Base-by-base conservation (phyloP, 2,113 vertebrate genomes). In the Lichenostomus cassidix region DNA sequence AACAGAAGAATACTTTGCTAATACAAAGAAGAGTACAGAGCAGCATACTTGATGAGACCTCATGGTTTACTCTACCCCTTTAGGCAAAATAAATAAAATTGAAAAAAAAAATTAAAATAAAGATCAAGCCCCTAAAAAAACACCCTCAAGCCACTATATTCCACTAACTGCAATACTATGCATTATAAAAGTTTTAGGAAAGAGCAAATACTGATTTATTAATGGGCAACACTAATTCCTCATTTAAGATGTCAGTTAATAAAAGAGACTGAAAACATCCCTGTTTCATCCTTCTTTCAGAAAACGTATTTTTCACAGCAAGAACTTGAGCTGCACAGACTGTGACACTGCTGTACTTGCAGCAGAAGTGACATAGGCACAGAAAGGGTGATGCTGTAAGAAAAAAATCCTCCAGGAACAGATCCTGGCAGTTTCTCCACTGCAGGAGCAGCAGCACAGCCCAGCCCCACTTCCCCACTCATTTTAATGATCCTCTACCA, bases 401-500 rank as follows among this genome's bases (percentile, higher is more conserved):
- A 8, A 80, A 76, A 67, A 46, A 29, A 33, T 4, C 29, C 42
- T 17, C 24, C 16, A 42, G 55, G 41, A 44, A 23, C 18, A 82
- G 35, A 58, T 17, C 22, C 9, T 1, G 11, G 16, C 5, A 3
- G 22, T 7, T 47, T 19, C 59, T 25, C 50, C 41, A 3, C 39
- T 25, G 29, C 10, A 20, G 1, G 59, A 71, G 39, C 0, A 0
- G 46, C 86, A 83, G 71, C 42, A 23, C n/a, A 42, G n/a, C 46
- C 53, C n/a, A 11, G 0, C 7, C 33, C 20, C 28, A 10, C 20
- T 10, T 28, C 27, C 39, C 63, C 58, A 9, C 23, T 31, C 5
- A 21, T 5, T 60, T 46, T 0, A 64, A 10, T 0, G 1, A 20
- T 11, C 5, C 21, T 44, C 12, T 29, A 11, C 33, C 8, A 18